These are phyloP conservation scores for Gortyna flavago DNA, from an alignment of 2,888 invertebrate genomes.

Conservation along the genomic window DNA sequence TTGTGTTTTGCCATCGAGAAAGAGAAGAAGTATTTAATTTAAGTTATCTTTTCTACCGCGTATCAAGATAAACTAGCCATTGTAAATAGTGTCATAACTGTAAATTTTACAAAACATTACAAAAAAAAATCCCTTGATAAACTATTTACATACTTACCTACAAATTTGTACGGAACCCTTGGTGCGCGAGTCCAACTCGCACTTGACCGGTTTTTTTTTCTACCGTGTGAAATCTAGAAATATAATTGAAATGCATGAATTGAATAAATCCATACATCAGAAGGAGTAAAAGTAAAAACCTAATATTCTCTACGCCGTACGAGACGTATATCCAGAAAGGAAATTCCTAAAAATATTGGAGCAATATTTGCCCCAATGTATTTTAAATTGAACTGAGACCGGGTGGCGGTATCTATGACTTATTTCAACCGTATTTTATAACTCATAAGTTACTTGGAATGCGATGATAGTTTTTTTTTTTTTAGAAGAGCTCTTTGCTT, in stretches of 20 bases:
- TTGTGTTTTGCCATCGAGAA: not conserved
- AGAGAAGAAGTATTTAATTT: not conserved
- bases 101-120: too few relatives aligned
- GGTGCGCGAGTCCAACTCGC: too few relatives aligned
- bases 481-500: not conserved
- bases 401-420: constrained; percentile 26
- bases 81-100: constrained; percentile 7
- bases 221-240: not conserved
- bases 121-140: too few relatives aligned
- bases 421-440: constrained; percentile 33
- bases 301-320: not conserved
- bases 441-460: constrained; percentile 6
- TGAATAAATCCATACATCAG: constrained; percentile 8
- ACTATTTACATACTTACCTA: too few relatives aligned
- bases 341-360: constrained; percentile 13
- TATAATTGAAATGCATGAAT: not conserved
- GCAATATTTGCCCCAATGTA: constrained; percentile 19
- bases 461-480: not conserved
- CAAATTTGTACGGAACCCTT: too few relatives aligned
- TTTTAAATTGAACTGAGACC: constrained; percentile 28
- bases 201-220: not conserved
- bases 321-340: not conserved
- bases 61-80: not conserved
- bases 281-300: not conserved
- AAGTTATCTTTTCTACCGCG: not conserved